phyloP scores from a whole-genome alignment of 2,888 invertebrate species.

The Cabera pusaria region DNA sequence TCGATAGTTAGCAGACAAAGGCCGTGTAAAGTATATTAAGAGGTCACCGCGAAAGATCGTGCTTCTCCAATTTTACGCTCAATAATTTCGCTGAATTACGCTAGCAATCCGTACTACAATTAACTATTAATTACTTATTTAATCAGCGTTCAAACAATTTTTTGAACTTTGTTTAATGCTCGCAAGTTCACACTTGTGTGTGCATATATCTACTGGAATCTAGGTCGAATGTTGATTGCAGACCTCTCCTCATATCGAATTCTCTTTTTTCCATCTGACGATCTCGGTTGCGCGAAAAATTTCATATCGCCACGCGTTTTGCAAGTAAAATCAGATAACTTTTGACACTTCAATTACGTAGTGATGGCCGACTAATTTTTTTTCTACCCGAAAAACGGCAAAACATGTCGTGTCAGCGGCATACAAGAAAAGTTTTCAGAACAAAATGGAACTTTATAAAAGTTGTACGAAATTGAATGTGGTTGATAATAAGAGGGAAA shows the following conservation, averaged over 20 bases:
- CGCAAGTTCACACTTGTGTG: slow-evolving; percentile 46
- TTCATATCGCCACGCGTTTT: slow-evolving; percentile 79
- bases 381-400: slow-evolving; percentile 52
- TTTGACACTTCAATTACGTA: slow-evolving; percentile 83
- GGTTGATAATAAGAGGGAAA: slow-evolving; percentile 57
- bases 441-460: slow-evolving; percentile 66
- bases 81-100: slow-evolving; percentile 26
- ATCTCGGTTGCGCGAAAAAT: slow-evolving; percentile 75
- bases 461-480: slow-evolving; percentile 51
- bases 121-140: slow-evolving; percentile 40
- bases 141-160: slow-evolving; percentile 37
- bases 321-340: slow-evolving; percentile 83
- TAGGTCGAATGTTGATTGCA: slow-evolving; percentile 79
- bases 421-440: slow-evolving; percentile 68
- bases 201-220: slow-evolving; percentile 65
- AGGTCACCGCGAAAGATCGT: slow-evolving; percentile 28
- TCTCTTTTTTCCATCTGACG: slow-evolving; percentile 75
- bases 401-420: slow-evolving; percentile 67
- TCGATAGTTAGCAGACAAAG: slow-evolving; percentile 22
- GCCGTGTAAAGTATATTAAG: slow-evolving; percentile 24
- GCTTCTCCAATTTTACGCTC: slow-evolving; percentile 28
- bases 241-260: slow-evolving; percentile 77
- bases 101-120: slow-evolving; percentile 23
- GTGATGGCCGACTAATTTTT: slow-evolving; percentile 75
- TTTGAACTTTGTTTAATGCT: slow-evolving; percentile 46